phyloP scores from a whole-genome alignment of 2,797 vertebrate genomes.

The Brachymystax lenok region DNA sequence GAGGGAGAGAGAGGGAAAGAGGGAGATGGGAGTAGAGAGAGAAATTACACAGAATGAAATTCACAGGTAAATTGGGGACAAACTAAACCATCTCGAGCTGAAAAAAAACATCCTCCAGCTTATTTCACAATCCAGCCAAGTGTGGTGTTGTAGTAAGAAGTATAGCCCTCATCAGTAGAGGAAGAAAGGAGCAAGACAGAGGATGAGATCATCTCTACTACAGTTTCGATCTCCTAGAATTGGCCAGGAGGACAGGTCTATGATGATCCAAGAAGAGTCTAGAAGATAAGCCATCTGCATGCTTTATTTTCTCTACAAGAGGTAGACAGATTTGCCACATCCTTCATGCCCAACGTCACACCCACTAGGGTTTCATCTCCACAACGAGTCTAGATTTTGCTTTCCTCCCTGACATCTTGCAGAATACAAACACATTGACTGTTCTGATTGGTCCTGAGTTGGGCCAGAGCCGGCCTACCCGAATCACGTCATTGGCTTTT shows the following conservation, averaged over 20 bases:
- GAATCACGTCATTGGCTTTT: no score
- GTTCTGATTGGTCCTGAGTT: no score
- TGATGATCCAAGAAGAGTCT: slow-evolving; percentile 60
- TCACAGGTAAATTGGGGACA: slow-evolving; percentile 27
- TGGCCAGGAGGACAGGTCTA: slow-evolving; percentile 55
- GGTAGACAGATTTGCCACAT: slow-evolving; percentile 28
- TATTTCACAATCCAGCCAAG: neutral
- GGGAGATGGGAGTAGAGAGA: no score
- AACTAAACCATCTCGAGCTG: neutral
- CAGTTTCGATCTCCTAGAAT: slow-evolving; percentile 50
- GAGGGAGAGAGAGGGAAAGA: neutral
- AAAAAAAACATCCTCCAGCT: no score
- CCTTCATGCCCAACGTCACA: no score
- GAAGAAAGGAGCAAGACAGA: slow-evolving; percentile 44
- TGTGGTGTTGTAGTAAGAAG: slow-evolving; percentile 61
- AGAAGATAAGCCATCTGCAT: slow-evolving; percentile 53
- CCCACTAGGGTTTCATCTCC: no score
- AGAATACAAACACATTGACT: no score
- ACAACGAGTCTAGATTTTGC: no score
- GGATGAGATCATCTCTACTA: slow-evolving; percentile 56
- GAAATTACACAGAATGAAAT: slow-evolving; percentile 9
- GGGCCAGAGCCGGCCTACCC: no score
- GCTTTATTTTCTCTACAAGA: slow-evolving; percentile 64
- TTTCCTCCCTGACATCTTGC: no score
- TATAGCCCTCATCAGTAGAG: slow-evolving; percentile 30